A percentile compares a stretch with the other conserved stretches of the same genome.
phyloP scores from a whole-genome alignment of 2,797 vertebrate genomes.

The Borostomias antarcticus region DNA sequence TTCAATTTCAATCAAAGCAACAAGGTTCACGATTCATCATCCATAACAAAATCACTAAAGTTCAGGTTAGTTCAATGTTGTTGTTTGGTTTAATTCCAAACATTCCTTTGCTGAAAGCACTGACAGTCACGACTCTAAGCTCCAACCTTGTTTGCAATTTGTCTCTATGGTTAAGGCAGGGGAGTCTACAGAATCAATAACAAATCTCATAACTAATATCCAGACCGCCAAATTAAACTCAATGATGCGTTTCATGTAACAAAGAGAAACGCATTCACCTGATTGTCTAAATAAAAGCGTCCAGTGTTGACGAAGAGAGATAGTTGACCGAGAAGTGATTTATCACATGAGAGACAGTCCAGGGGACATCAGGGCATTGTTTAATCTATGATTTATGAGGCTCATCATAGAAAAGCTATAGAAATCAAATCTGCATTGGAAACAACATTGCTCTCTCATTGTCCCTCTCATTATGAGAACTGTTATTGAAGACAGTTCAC shows the following conservation, averaged over 20 bases:
- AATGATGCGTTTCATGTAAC: conserved; percentile 33
- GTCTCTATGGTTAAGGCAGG: background rate
- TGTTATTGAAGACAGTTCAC: conserved; percentile 16
- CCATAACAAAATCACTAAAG: background rate
- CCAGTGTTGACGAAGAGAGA: conserved; percentile 37
- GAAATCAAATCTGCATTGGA: conserved; percentile 30
- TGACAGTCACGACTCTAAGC: background rate
- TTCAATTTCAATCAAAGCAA: background rate
- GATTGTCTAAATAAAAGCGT: no score
- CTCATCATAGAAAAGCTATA: conserved; percentile 37
- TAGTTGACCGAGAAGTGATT: conserved; percentile 49
- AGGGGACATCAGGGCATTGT: conserved; percentile 25
- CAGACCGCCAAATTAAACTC: conserved; percentile 17
- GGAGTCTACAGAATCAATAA: background rate
- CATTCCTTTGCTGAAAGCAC: background rate
- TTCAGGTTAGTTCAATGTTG: background rate
- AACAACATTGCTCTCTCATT: conserved; percentile 19
- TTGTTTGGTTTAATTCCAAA: background rate
- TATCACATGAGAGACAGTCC: conserved; percentile 32
- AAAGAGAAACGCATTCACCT: conserved; percentile 38
- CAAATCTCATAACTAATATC: background rate
- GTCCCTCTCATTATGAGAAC: conserved; percentile 27
- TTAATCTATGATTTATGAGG: conserved; percentile 40
- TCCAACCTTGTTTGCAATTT: background rate
- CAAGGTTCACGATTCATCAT: background rate